Percentiles rank a stretch among this genome's conserved stretches.
Conservation (phyloP, 2,888 invertebrate genomes). For the Sabatieria punctata region DNA sequence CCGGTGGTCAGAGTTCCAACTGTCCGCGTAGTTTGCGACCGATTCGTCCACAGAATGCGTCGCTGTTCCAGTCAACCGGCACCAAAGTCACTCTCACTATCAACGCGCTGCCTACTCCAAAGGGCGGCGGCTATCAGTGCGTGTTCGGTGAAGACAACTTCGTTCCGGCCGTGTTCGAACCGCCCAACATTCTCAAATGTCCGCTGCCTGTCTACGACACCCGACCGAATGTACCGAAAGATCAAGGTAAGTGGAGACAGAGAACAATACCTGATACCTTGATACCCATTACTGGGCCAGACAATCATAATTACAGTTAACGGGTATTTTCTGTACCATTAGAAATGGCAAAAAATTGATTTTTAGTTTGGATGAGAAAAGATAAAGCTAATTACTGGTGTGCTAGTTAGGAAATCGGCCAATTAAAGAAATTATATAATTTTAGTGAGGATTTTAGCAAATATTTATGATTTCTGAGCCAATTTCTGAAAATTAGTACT, state of each 20-base stretch:
- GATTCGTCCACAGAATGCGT: conserved; percentile 6
- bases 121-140: conserved; percentile 22
- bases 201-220: conserved; percentile 5
- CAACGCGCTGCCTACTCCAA: neutral
- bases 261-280: no score
- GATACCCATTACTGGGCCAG: no score
- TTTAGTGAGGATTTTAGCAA: no score
- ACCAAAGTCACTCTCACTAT: neutral
- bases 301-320: no score
- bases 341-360: no score
- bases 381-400: no score
- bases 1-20: neutral
- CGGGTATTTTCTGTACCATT: no score
- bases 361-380: no score
- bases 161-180: neutral
- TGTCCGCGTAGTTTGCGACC: conserved; percentile 4
- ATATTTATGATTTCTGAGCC: no score
- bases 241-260: conserved; percentile 11
- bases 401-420: no score
- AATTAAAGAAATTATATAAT: no score
- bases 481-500: no score
- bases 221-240: conserved; percentile 3
- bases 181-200: conserved; percentile 3
- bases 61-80: neutral
- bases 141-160: conserved; percentile 21